Percentiles rank a stretch among this genome's conserved stretches.
Evolutionary conservation across 1,140 invertebrate species (phyloP).

Genomic region (Colletes gigas): DNA sequence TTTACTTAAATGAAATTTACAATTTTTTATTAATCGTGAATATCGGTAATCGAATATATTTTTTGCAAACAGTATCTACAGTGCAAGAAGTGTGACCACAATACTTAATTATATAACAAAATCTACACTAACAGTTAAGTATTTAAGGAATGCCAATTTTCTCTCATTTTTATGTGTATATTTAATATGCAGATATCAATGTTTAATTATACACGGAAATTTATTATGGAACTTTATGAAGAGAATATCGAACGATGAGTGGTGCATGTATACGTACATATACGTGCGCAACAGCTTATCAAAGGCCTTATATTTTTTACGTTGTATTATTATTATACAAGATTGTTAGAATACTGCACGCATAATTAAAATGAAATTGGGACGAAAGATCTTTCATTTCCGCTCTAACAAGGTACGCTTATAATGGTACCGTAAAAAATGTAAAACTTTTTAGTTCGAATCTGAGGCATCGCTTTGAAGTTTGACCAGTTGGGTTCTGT

Average conservation of each 20-base stretch:
- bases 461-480: too few relatives aligned
- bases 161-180: constrained; percentile 4
- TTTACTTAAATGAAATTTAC: constrained; percentile 6
- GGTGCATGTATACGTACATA: constrained; percentile 5
- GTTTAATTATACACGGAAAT: constrained; percentile 1
- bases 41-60: constrained; percentile 13
- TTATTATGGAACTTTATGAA: constrained; percentile 9
- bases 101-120: constrained; percentile 22
- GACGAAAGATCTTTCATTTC: too few relatives aligned
- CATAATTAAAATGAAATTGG: too few relatives aligned
- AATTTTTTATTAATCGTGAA: constrained; percentile 14
- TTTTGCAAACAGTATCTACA: constrained; percentile 17
- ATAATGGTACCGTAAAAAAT: too few relatives aligned
- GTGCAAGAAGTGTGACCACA: not conserved
- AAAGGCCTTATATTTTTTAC: constrained; percentile 9
- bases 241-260: not conserved
- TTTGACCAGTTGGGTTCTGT: too few relatives aligned
- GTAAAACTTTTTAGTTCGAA: too few relatives aligned
- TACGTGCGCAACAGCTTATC: constrained; percentile 1
- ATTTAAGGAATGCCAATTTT: constrained; percentile 4
- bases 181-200: constrained; percentile 4
- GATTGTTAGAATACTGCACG: not conserved
- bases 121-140: constrained; percentile 20
- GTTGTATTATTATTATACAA: constrained; percentile 4
- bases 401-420: too few relatives aligned